These are phyloP conservation scores for Psephotus haematonotus DNA, from an alignment of 2,113 vertebrate species.

Conservation along the genomic window DNA sequence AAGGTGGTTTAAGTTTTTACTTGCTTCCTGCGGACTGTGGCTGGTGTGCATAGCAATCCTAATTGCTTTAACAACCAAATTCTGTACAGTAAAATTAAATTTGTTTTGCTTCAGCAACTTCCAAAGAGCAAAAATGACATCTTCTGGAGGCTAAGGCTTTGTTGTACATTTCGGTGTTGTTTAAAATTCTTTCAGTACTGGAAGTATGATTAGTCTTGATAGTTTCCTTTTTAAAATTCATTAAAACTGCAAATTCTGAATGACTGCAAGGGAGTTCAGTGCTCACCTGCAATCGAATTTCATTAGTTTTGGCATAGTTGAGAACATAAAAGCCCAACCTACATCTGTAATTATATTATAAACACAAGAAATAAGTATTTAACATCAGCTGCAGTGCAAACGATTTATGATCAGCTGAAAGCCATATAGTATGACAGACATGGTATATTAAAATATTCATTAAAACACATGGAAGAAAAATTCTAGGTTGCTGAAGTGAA, in stretches of 20 bases:
- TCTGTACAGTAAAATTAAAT: slow-evolving; percentile 20
- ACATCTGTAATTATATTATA: background rate
- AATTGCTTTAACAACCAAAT: slow-evolving; percentile 26
- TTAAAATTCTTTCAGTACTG: slow-evolving; percentile 17
- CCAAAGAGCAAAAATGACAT: slow-evolving; percentile 31
- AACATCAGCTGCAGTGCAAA: background rate
- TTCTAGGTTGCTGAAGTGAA: background rate
- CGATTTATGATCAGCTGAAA: background rate
- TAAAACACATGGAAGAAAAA: background rate
- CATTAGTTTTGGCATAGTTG: background rate
- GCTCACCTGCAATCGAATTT: background rate
- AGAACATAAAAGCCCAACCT: background rate
- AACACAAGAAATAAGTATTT: background rate
- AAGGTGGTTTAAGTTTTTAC: background rate
- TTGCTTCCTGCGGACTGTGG: background rate
- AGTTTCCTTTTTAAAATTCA: slow-evolving; percentile 20
- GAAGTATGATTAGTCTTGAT: slow-evolving; percentile 4
- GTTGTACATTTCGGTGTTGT: background rate
- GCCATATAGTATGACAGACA: background rate
- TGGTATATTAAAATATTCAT: background rate
- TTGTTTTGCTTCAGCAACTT: slow-evolving; percentile 38
- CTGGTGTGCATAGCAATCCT: background rate
- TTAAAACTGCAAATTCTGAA: slow-evolving; percentile 28
- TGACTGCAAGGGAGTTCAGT: background rate
- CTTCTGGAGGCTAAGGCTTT: slow-evolving; percentile 13